Conservation (phyloP, 2,888 invertebrate genomes). For the Petrolisthes manimaculis region DNA sequence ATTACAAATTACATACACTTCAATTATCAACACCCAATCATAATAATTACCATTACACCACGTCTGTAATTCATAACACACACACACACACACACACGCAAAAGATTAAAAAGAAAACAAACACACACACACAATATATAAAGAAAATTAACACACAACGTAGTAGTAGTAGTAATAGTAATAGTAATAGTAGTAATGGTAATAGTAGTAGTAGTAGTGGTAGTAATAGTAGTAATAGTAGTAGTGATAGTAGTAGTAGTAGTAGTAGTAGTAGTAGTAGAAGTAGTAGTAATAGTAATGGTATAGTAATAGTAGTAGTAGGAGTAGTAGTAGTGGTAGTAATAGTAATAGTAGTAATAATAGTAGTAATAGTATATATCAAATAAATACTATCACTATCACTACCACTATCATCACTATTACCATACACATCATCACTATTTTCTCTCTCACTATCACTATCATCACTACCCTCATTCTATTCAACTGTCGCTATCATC, state of each 20-base stretch:
- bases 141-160: neutral
- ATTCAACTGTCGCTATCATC: too few relatives aligned
- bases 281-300: neutral
- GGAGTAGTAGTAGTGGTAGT: too few relatives aligned
- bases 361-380: neutral
- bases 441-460: too few relatives aligned
- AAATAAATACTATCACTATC: neutral
- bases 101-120: too few relatives aligned
- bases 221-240: neutral
- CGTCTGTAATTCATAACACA: neutral
- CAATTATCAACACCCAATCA: neutral
- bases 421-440: neutral
- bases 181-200: conserved; percentile 7
- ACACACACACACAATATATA: neutral
- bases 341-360: conserved; percentile 7
- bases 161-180: conserved; percentile 7
- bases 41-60: neutral
- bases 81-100: too few relatives aligned
- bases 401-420: neutral
- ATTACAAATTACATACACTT: neutral
- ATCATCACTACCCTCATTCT: too few relatives aligned
- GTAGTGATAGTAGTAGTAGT: conserved; percentile 1
- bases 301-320: too few relatives aligned
- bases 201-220: conserved; percentile 1
- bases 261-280: neutral